A percentile compares a stretch with the other conserved stretches of the same genome.
Evolutionary conservation across 2,113 vertebrate genomes (phyloP).

Genomic region (Pogonocichla stellata): DNA sequence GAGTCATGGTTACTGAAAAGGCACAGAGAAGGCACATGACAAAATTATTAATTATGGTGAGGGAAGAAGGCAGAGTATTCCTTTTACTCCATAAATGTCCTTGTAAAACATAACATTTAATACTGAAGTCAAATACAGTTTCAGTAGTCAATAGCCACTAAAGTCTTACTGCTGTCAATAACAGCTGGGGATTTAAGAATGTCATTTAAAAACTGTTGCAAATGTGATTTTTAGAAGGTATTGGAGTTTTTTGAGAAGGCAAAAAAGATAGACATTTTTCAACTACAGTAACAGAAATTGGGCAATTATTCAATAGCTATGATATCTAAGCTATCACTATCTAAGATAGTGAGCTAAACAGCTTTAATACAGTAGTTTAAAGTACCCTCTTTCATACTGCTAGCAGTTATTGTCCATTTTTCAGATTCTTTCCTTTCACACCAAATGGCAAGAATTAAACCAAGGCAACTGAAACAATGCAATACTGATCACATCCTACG

Average conservation of each 20-base stretch:
- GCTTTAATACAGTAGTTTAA: neutral
- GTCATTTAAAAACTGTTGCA: neutral
- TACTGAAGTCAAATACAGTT: conserved; percentile 5
- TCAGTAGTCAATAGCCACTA: neutral
- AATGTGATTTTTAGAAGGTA: neutral
- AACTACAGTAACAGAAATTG: neutral
- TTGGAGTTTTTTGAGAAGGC: neutral
- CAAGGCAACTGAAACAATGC: neutral
- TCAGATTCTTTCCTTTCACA: neutral
- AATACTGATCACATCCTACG: neutral
- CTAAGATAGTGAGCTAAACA: neutral
- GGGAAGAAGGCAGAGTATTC: neutral
- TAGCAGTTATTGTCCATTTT: neutral
- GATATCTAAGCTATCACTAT: neutral
- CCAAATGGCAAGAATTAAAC: neutral
- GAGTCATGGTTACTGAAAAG: conserved; percentile 62
- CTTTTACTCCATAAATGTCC: neutral
- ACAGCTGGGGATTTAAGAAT: neutral
- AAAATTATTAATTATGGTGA: conserved; percentile 66
- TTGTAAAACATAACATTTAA: conserved; percentile 12
- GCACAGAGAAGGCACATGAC: conserved; percentile 57
- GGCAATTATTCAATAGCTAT: neutral
- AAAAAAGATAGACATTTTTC: neutral
- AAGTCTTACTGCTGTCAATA: neutral
- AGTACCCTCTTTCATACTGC: neutral